Base-by-base conservation (phyloP, 1,140 invertebrate genomes). In the Globodera ellingtonae region DNA sequence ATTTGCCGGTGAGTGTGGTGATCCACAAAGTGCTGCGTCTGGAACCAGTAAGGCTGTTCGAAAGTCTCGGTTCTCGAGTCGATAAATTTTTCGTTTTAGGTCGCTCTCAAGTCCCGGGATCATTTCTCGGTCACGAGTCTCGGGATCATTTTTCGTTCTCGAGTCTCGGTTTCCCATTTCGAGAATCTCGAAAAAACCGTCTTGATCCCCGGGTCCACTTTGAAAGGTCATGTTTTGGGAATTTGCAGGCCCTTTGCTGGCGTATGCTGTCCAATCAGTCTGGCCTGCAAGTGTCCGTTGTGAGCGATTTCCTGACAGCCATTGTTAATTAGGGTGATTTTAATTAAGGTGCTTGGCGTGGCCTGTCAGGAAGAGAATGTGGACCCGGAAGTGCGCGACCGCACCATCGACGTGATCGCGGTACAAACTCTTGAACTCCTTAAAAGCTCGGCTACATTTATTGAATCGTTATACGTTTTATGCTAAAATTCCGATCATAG, bases 251-350 rank as follows among this genome's bases (percentile, higher is more conserved):
- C 62, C 90, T 91, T 15, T 85, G 91, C n/a, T 92, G 91, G 91
- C 80, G 91, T 48, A 89, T 90, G 35, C 83, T 91, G 46, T 91
- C 91, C 78, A 88, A 88, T 69, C 90, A 91, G 72, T 91, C 91
- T 21, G 91, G 87, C n/a, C 72, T 89, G n/a, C 89, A 89, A 65
- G 84, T 89, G 13, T 75, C 81, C n/a, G 71, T 88, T 4, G 82
- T 89, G 35, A 35, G 35, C 35, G 35, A 35, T 35, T 35, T 35
- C 3, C 35, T 35, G 2, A 35, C 35, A 35, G 35, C 35, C 35
- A 35, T 35, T 35, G 35, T 35, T 35, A 35, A 35, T 35, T 35
- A 35, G 35, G 35, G 35, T 35, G 35, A 35, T 35, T 35, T 24
- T 35, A 35, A 35, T 35, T 35, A 35, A 35, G 35, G 35, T 35